A percentile compares a stretch with the other conserved stretches of the same genome.
phyloP scores from a whole-genome alignment of 2,113 vertebrate species.

The Notiomystis cincta region DNA sequence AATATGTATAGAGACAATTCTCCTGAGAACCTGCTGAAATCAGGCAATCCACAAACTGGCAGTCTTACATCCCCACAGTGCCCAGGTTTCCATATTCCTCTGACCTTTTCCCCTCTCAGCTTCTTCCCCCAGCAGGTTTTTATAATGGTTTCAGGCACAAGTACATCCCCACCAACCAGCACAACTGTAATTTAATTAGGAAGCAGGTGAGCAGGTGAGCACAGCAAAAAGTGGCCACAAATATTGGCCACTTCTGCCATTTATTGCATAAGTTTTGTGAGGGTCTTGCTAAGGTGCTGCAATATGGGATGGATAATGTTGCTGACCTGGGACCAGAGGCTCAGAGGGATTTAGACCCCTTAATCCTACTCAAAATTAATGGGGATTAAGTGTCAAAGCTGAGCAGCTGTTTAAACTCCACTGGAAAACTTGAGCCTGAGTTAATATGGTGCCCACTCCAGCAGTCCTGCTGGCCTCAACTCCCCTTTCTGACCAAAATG shows the following conservation, averaged over 20 bases:
- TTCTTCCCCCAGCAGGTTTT: not conserved
- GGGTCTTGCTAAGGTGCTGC: not conserved
- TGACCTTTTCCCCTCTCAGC: not conserved
- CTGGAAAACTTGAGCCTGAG: not conserved
- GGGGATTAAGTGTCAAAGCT: not conserved
- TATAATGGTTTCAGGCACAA: not conserved
- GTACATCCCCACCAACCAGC: not conserved
- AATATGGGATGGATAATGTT: not conserved
- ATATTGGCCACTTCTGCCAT: not conserved
- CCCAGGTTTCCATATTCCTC: not conserved
- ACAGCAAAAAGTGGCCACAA: not conserved
- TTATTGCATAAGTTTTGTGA: not conserved
- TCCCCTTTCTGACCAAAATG: not conserved
- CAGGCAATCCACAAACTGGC: not conserved
- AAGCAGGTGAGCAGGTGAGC: not conserved
- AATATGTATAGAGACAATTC: not conserved
- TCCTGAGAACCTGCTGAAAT: not conserved
- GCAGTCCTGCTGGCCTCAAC: not conserved
- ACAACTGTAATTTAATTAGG: not conserved
- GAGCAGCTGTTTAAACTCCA: conserved; percentile 34
- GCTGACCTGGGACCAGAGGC: not conserved
- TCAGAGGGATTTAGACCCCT: not conserved
- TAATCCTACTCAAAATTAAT: conserved; percentile 20
- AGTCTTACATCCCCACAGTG: not conserved
- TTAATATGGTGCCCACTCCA: not conserved